These are phyloP conservation scores for Nephrotoma flavescens DNA, from an alignment of 2,888 invertebrate species.

Conservation along the genomic window DNA sequence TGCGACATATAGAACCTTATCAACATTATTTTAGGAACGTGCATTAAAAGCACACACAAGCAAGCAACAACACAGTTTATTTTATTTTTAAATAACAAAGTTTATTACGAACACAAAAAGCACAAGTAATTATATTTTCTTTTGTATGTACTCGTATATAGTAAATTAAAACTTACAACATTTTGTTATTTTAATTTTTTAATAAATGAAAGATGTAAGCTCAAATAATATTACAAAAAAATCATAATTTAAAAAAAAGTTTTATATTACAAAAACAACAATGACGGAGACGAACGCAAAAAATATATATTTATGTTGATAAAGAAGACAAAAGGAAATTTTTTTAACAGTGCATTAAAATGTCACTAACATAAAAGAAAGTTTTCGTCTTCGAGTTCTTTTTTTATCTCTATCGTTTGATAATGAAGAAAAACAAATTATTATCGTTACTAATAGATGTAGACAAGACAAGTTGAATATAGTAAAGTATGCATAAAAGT, in stretches of 20 bases:
- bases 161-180: not conserved
- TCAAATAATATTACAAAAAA: not conserved
- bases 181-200: not conserved
- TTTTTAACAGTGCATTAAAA: not conserved
- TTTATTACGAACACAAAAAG: not conserved
- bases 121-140: not conserved
- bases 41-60: not conserved
- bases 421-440: not conserved
- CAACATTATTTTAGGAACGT: not conserved
- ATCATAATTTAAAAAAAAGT: not conserved
- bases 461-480: not conserved
- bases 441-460: not conserved
- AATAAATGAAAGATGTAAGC: not conserved
- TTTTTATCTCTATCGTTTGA: not conserved
- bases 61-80: not conserved
- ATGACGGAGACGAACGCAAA: not conserved
- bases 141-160: not conserved
- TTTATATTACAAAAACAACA: not conserved
- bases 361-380: not conserved
- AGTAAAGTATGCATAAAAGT: not conserved
- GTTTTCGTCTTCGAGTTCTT: not conserved
- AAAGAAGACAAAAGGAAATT: not conserved
- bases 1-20: too few relatives aligned
- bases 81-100: not conserved
- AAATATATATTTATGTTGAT: not conserved